phyloP scores from a whole-genome alignment of 2,797 vertebrate species.

The Limosa lapponica region DNA sequence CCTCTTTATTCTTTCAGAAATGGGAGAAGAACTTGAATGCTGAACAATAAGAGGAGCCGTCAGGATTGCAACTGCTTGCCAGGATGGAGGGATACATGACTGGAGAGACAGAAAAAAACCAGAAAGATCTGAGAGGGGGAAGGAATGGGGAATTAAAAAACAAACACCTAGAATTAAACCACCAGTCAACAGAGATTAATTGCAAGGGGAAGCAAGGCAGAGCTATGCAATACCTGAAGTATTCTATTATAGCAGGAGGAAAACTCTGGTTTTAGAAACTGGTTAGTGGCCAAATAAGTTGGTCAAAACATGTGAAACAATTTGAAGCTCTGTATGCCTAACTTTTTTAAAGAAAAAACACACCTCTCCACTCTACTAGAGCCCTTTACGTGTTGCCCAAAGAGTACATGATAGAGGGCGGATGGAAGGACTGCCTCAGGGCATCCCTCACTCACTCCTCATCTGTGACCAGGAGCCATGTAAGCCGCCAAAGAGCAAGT shows the following conservation, averaged over 20 bases:
- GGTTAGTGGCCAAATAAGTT: neutral
- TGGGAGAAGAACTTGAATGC: neutral
- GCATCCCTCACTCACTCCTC: neutral
- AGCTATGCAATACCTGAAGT: fast-evolving
- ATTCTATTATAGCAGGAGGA: neutral
- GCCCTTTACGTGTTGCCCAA: neutral
- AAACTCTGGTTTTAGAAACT: neutral
- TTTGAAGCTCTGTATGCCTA: neutral
- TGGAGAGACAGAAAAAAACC: neutral
- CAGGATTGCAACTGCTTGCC: neutral
- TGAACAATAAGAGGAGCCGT: neutral
- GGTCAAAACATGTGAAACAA: neutral
- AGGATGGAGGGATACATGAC: neutral
- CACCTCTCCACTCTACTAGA: neutral
- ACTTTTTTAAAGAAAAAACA: neutral
- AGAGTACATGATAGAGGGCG: neutral
- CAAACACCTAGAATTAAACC: neutral
- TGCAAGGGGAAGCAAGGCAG: neutral
- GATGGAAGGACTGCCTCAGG: neutral
- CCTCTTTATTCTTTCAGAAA: neutral
- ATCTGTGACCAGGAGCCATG: fast-evolving
- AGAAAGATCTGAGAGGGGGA: neutral
- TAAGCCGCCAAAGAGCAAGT: neutral
- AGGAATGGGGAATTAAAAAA: neutral
- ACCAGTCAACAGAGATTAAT: neutral